Evolutionary conservation across 2,113 vertebrate species (phyloP).

Genomic region (Raphicerus campestris): DNA sequence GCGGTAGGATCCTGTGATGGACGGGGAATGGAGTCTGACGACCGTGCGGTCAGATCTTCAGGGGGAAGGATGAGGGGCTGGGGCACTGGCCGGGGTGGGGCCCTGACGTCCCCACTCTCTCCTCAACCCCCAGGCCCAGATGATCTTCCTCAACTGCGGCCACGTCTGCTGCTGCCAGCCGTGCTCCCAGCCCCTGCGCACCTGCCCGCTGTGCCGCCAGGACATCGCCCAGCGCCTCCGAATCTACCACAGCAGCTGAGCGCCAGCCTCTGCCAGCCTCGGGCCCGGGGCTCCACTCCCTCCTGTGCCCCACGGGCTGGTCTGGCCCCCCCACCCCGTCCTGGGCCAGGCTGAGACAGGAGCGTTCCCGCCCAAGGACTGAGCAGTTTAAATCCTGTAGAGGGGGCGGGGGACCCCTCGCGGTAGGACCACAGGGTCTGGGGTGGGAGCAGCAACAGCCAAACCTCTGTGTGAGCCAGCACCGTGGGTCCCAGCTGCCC

Average conservation of each 20-base stretch:
- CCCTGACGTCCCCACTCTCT: not conserved
- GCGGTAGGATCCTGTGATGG: accelerated
- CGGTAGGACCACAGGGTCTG: accelerated
- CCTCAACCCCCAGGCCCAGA: slow-evolving; percentile 83
- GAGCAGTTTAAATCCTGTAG: not conserved
- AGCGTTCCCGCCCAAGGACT: accelerated
- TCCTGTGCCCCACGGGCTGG: not conserved
- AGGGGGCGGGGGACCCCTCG: not conserved
- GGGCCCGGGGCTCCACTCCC: not conserved
- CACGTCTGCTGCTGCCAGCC: slow-evolving; percentile 94
- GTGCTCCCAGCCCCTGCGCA: slow-evolving; percentile 85
- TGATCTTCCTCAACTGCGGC: slow-evolving; percentile 93
- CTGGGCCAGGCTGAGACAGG: not conserved
- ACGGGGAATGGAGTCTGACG: not conserved
- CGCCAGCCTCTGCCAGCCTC: accelerated
- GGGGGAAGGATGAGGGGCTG: accelerated
- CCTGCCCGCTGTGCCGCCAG: slow-evolving; percentile 91
- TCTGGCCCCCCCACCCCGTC: too few relatives aligned
- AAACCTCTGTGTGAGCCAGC: not conserved
- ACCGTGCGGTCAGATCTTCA: accelerated
- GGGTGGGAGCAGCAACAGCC: not conserved
- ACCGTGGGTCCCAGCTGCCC: not conserved
- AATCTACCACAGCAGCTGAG: slow-evolving; percentile 84
- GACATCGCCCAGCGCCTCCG: slow-evolving; percentile 86
- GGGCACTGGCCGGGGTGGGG: not conserved